A percentile compares a stretch with the other conserved stretches of the same genome.
These are phyloP conservation scores for Garrulus glandarius DNA, from an alignment of 2,797 vertebrate genomes.

Conservation along the genomic window DNA sequence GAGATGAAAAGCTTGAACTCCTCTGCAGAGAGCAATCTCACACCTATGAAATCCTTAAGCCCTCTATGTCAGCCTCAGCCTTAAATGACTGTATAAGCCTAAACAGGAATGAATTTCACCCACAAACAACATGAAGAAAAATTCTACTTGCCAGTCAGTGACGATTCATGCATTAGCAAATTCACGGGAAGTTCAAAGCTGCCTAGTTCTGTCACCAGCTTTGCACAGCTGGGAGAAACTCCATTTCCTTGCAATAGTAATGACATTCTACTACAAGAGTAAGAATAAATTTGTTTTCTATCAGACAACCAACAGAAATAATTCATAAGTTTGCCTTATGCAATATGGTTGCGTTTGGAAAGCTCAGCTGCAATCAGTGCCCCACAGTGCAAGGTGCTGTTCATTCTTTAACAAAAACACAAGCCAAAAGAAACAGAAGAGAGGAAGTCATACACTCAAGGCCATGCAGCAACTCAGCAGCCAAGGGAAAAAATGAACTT, in stretches of 20 bases:
- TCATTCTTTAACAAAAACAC: neutral
- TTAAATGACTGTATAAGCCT: neutral
- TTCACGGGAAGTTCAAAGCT: slow-evolving; percentile 9
- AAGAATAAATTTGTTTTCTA: slow-evolving; percentile 52
- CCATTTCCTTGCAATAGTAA: slow-evolving; percentile 39
- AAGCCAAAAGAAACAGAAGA: slow-evolving; percentile 8
- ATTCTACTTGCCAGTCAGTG: slow-evolving; percentile 2
- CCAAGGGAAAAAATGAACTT: neutral
- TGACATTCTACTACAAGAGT: slow-evolving; percentile 45
- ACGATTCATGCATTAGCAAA: slow-evolving; percentile 15
- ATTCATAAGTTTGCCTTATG: slow-evolving; percentile 37
- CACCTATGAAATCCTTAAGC: neutral
- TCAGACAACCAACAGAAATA: slow-evolving; percentile 36
- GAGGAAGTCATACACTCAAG: neutral
- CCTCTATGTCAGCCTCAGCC: neutral
- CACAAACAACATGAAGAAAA: slow-evolving; percentile 21
- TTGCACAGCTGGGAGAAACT: slow-evolving; percentile 43
- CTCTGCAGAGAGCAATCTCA: neutral
- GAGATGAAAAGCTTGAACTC: neutral
- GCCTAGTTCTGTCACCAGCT: slow-evolving; percentile 39
- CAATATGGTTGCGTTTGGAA: neutral
- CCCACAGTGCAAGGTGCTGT: slow-evolving; percentile 10
- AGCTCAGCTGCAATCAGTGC: slow-evolving; percentile 13
- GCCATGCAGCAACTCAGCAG: neutral
- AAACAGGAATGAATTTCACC: neutral